phyloP scores from a whole-genome alignment of 2,888 invertebrate genomes.

The Tridacna gigas region DNA sequence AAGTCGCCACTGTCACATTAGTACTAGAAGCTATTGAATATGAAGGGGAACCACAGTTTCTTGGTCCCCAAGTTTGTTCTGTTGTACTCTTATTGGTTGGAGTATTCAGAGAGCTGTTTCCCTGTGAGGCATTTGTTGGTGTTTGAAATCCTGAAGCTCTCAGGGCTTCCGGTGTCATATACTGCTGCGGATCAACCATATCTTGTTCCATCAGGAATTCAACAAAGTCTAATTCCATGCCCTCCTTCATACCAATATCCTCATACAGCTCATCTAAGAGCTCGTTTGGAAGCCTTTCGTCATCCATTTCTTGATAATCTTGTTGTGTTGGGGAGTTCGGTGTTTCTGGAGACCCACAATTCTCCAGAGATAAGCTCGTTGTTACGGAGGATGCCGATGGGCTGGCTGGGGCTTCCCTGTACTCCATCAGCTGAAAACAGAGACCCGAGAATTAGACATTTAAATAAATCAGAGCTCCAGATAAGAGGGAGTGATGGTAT shows the following conservation, averaged over 20 bases:
- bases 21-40: constrained; percentile 72
- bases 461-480: no score
- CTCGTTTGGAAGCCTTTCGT: constrained; percentile 81
- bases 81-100: constrained; percentile 59
- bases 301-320: constrained; percentile 71
- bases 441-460: constrained; percentile 5
- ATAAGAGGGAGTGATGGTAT: no score
- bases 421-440: constrained; percentile 80
- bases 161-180: constrained; percentile 78
- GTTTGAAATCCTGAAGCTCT: constrained; percentile 64
- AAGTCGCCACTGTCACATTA: constrained; percentile 74
- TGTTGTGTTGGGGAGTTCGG: constrained; percentile 73
- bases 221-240: constrained; percentile 84
- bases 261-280: constrained; percentile 84
- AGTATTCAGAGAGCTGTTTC: constrained; percentile 60
- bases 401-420: constrained; percentile 79
- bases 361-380: constrained; percentile 74
- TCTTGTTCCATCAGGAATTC: constrained; percentile 82
- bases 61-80: constrained; percentile 52
- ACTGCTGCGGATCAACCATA: constrained; percentile 74
- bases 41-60: constrained; percentile 70
- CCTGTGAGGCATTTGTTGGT: constrained; percentile 58
- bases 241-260: constrained; percentile 84
- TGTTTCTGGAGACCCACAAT: constrained; percentile 76
- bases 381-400: constrained; percentile 77